Evolutionary conservation across 2,888 invertebrate genomes (phyloP).

Genomic region (Apamea crenata): DNA sequence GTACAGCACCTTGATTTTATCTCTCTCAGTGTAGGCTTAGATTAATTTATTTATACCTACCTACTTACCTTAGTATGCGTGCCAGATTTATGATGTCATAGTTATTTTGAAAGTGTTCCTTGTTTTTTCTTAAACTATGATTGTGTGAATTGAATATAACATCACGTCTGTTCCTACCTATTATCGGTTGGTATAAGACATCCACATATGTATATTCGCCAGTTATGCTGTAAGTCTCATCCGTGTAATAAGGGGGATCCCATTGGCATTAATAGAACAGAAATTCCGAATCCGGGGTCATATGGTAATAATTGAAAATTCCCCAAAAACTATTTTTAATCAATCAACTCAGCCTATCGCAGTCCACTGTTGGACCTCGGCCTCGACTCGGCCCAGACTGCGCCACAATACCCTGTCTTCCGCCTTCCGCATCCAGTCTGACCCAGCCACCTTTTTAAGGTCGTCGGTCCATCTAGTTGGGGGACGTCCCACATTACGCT

Average conservation of each 20-base stretch:
- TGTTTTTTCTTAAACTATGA: conserved; percentile 13
- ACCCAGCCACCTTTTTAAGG: too few relatives aligned
- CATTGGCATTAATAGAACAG: background rate
- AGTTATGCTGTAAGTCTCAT: background rate
- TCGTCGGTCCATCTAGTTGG: too few relatives aligned
- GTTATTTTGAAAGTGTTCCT: conserved; percentile 32
- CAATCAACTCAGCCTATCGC: background rate
- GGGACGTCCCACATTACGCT: too few relatives aligned
- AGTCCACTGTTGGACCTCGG: background rate
- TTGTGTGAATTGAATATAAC: background rate
- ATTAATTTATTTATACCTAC: conserved; percentile 19
- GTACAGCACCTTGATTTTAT: conserved; percentile 40
- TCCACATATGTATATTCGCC: background rate
- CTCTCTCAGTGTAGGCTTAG: conserved; percentile 21
- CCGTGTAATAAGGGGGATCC: background rate
- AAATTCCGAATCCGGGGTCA: background rate
- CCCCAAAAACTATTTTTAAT: background rate
- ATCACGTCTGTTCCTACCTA: background rate
- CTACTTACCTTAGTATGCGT: conserved; percentile 20
- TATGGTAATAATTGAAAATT: background rate
- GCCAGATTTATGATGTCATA: conserved; percentile 45
- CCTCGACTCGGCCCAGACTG: too few relatives aligned
- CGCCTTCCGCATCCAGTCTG: too few relatives aligned
- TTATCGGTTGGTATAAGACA: background rate
- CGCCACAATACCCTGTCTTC: too few relatives aligned